Conservation (phyloP, 2,797 vertebrate genomes). For the Mycteria americana region DNA sequence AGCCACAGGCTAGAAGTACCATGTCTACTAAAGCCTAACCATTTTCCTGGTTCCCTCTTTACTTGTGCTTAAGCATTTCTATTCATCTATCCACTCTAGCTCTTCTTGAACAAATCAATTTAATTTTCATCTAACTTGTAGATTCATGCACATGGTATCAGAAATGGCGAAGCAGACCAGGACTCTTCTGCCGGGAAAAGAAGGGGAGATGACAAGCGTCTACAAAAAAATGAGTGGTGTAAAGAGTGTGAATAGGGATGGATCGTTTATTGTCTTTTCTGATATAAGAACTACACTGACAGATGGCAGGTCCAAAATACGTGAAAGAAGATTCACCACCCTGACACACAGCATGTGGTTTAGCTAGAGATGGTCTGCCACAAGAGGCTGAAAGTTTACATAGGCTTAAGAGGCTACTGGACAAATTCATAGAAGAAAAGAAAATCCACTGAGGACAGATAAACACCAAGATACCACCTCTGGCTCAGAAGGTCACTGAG, state of each 20-base stretch:
- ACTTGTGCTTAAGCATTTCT: neutral
- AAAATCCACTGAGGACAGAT: neutral
- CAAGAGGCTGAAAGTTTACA: neutral
- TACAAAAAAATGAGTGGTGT: neutral
- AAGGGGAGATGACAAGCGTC: neutral
- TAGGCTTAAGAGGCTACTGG: neutral
- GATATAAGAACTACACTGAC: neutral
- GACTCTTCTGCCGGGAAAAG: neutral
- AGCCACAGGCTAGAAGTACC: neutral
- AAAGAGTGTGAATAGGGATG: neutral
- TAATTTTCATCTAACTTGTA: neutral
- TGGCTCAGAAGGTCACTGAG: neutral
- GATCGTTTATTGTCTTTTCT: neutral
- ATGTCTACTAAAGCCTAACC: neutral
- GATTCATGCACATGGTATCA: neutral
- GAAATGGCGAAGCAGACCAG: neutral
- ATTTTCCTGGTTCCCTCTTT: neutral
- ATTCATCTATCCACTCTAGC: neutral
- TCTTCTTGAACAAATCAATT: neutral
- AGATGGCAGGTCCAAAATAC: neutral
- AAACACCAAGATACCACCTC: neutral
- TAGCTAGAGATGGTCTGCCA: neutral
- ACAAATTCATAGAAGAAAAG: neutral
- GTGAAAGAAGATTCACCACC: neutral
- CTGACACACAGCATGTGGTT: neutral